Evolutionary conservation across 2,797 vertebrate genomes (phyloP), one percentile per base, ranked within the genome.

Genomic region (Miichthys miiuy): DNA sequence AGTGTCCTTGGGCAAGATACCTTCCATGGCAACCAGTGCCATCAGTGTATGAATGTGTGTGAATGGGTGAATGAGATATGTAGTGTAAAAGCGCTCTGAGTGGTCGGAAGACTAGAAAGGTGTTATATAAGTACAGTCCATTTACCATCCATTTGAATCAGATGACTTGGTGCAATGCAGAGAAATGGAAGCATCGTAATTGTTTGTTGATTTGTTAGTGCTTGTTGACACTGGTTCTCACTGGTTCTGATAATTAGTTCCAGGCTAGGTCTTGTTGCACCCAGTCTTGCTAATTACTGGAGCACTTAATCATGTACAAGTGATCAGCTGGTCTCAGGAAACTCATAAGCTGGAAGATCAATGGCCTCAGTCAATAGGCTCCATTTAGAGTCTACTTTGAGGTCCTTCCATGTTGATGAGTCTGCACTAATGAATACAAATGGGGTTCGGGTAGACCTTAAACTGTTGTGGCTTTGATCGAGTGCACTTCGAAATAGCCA

Each of bases 331-430:
- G 63, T 58, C 42, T 72, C 65, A 14, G 6, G 60, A 42, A 82
- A 71, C 42, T 7, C 30, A 46, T 58, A 23, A 72, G 21, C 58
- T 51, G 34, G 42, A 57, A 44, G 51, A 80, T 82, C 76, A 57
- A 72, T 77, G n/a, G 6, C 47, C 11, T 65, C 14, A 30, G 71
- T 72, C 81, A 80, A 68, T 83, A 67, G 48, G n/a, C n/a, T 54
- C 60, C 58, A 60, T 74, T 75, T 79, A 68, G 78, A 64, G 48
- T 54, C 77, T 23, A 68, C 61, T 84, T 41, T 57, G 17, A 66
- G 54, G 65, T 62, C 44, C 23, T 13, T 63, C 61, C 21, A 44
- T 30, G 62, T 42, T 51, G 60, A 56, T 60, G 6, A 42, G 50
- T 38, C 62, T 48, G 6, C 27, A 18, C 27, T 69, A 67, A 72